Percentiles rank a stretch among this genome's conserved stretches.
phyloP scores from a whole-genome alignment of 2,113 vertebrate genomes.

The Callipepla squamata region DNA sequence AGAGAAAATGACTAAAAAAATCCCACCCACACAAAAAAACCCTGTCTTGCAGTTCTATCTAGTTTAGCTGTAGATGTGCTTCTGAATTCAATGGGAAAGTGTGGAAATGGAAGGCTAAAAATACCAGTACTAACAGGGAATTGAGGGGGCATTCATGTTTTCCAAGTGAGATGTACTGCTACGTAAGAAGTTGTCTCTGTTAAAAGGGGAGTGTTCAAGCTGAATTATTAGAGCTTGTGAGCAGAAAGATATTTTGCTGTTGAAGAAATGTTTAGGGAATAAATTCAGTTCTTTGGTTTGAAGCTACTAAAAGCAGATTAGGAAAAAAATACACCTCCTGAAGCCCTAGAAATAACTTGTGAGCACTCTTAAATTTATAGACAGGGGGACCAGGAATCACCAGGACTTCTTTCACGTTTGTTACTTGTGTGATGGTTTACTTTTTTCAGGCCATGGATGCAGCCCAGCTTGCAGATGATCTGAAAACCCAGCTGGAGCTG shows the following conservation, averaged over 20 bases:
- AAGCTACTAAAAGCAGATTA: background rate
- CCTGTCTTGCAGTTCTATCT: background rate
- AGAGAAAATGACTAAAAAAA: background rate
- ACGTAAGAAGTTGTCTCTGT: background rate
- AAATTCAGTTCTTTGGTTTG: background rate
- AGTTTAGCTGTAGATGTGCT: background rate
- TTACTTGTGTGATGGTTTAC: background rate
- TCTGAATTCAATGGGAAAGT: background rate
- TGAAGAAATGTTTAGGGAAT: background rate
- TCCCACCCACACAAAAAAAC: background rate
- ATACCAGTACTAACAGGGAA: background rate
- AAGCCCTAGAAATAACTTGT: background rate
- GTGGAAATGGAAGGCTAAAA: background rate
- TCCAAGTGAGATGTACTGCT: background rate
- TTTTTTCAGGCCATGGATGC: slow-evolving; percentile 89
- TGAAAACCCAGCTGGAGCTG: slow-evolving; percentile 88
- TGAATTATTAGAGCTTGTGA: background rate
- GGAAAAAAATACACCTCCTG: background rate
- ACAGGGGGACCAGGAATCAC: background rate
- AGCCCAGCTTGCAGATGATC: slow-evolving; percentile 89
- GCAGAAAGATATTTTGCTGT: background rate
- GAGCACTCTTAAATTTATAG: background rate
- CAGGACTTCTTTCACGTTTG: background rate
- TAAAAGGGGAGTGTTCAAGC: background rate
- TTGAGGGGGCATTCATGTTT: background rate